These are phyloP conservation scores for Xyrichtys novacula DNA, from an alignment of 2,797 vertebrate genomes.

Conservation along the genomic window DNA sequence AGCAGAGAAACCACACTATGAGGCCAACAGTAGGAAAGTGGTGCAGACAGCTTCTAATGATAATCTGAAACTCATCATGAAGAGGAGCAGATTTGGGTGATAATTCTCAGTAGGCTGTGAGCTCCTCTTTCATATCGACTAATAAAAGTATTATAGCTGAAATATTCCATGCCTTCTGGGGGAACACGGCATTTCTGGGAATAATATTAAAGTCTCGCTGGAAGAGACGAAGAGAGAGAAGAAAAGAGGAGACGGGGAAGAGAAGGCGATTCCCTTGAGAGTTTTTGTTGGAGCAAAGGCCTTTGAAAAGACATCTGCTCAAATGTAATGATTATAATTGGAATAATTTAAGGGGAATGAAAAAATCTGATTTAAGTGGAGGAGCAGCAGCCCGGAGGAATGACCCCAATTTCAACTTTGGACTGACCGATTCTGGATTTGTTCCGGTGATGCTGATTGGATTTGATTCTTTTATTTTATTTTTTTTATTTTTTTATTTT, in stretches of 20 bases:
- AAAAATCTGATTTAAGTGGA: conserved; percentile 15
- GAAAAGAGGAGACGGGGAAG: not conserved
- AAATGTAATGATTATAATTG: conserved; percentile 37
- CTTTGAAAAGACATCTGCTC: conserved; percentile 32
- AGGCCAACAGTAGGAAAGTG: not conserved
- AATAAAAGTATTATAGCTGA: not conserved
- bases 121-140: not conserved
- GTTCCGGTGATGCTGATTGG: not conserved
- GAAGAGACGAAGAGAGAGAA: not conserved
- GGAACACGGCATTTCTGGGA: not conserved
- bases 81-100: not conserved
- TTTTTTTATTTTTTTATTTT: not conserved
- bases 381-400: not conserved
- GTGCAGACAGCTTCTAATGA: not conserved
- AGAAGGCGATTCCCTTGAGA: not conserved
- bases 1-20: not conserved
- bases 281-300: conserved; percentile 4
- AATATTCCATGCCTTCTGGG: not conserved
- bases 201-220: not conserved
- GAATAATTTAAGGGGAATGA: conserved; percentile 36
- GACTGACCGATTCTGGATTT: not conserved
- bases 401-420: not conserved
- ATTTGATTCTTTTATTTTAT: not conserved
- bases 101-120: not conserved
- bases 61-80: not conserved